Percentiles rank a stretch among this genome's conserved stretches.
These are phyloP conservation scores for Pampus argenteus DNA, from an alignment of 2,797 vertebrate genomes.

Conservation along the genomic window DNA sequence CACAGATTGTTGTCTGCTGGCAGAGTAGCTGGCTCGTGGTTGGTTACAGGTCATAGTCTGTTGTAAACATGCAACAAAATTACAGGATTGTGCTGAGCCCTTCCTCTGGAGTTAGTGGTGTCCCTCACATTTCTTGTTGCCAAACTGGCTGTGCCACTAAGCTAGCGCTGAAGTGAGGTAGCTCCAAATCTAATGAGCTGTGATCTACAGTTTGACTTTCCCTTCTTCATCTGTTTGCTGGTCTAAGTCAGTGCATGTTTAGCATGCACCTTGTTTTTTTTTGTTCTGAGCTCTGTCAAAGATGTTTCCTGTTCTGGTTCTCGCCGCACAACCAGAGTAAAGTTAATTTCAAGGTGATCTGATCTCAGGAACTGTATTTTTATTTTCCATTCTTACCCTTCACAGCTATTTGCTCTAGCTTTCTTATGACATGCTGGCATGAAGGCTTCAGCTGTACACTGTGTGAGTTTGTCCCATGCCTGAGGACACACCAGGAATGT, in stretches of 20 bases:
- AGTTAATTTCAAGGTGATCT: conserved; percentile 63
- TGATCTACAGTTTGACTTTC: conserved; percentile 46
- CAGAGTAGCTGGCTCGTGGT: conserved; percentile 61
- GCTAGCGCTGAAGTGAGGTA: conserved; percentile 48
- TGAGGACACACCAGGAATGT: conserved; percentile 80
- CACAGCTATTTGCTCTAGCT: conserved; percentile 50
- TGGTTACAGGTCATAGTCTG: conserved; percentile 74
- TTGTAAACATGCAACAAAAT: conserved; percentile 81
- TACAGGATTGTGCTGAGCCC: conserved; percentile 73
- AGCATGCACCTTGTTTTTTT: conserved; percentile 48
- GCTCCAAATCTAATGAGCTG: conserved; percentile 45
- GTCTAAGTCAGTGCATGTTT: conserved; percentile 31
- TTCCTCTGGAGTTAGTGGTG: conserved; percentile 69
- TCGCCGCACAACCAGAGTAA: conserved; percentile 27
- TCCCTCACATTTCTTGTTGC: conserved; percentile 73
- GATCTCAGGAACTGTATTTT: conserved; percentile 25
- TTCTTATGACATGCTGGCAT: conserved; percentile 39
- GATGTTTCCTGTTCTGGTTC: conserved; percentile 62
- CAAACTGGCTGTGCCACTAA: conserved; percentile 67
- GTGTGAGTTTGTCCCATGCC: conserved; percentile 61
- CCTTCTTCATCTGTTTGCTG: conserved; percentile 27
- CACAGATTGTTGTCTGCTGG: conserved; percentile 65
- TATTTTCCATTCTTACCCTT: conserved; percentile 9
- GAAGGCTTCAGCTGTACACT: conserved; percentile 45
- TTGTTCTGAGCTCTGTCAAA: conserved; percentile 44